Evolutionary conservation across 2,888 invertebrate genomes (phyloP), one percentile per base, ranked within the genome.

Genomic region (Cataglyphis livida): DNA sequence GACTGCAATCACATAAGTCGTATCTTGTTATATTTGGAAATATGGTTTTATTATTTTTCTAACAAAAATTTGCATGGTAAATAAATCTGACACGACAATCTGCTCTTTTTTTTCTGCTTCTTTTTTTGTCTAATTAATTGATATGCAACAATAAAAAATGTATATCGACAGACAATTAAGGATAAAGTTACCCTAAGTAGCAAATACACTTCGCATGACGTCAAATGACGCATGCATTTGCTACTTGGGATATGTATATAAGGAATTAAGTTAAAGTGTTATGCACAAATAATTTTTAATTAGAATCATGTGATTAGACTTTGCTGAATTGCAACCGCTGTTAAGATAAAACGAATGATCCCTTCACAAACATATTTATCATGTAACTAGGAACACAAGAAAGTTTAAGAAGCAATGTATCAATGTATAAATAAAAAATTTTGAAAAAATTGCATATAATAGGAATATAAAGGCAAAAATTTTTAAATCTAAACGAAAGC

Each of bases 1-100:
- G 99, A 99, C 98, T 99, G 97, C 94, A 97, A 97, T 92, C 92
- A 95, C 89, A 93, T 89, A 93, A 92, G 91, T 92, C 91, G 88
- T 90, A 88, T 81, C 87, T 76, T 66, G 70, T 90, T 89, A 91
- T 32, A 87, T 78, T 75, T 75, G 3, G 65, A 78, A 73, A 21
- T 3, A 73, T 18, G 28, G 3, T 51, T 57, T 44, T 54, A 62
- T 9, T n/a, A 32, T 75, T 21, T 18, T 62, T 82, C 75, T 21
- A 54, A 83, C 54, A 78, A 82, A 71, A 44, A 0, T 35, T 35
- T 82, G 81, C 89, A 79, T 83, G 83, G 82, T 81, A 85, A 82
- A 59, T 84, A 79, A 44, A 88, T 61, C 76, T 32, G 59, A 70
- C 68, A 65, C 32, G 12, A 74, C 10, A 71, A 54, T 65, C 54